These are phyloP conservation scores for Oryctes rhinoceros DNA, from an alignment of 1,140 invertebrate species.

Conservation along the genomic window DNA sequence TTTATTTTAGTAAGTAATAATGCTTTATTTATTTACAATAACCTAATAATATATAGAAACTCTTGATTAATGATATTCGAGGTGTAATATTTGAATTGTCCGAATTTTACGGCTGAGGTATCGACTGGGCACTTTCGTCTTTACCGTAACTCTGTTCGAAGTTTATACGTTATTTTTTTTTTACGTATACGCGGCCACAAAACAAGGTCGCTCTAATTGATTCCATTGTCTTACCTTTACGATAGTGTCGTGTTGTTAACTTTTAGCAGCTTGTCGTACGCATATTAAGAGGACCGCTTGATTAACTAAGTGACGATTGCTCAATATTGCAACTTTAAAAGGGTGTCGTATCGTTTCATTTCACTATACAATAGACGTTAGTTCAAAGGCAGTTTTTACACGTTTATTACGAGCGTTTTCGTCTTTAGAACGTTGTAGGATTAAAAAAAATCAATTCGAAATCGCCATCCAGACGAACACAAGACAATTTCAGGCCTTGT, in stretches of 20 bases:
- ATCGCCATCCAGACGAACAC: background rate
- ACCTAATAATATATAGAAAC: background rate
- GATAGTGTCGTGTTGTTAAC: too few species aligned
- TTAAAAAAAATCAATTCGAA: background rate
- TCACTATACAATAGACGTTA: too few species aligned
- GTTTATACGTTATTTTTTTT: too few species aligned
- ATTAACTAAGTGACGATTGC: background rate
- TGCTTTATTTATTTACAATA: slow-evolving; percentile 15
- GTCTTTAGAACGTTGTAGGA: too few species aligned
- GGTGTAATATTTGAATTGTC: slow-evolving; percentile 18
- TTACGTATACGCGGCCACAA: too few species aligned
- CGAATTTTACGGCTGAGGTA: slow-evolving; percentile 23
- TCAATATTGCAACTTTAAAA: background rate
- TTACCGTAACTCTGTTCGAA: too few species aligned
- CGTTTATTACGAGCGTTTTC: too few species aligned
- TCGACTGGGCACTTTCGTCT: background rate
- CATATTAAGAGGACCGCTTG: background rate
- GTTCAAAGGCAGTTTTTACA: too few species aligned
- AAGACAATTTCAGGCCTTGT: background rate
- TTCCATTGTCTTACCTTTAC: too few species aligned
- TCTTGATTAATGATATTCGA: background rate
- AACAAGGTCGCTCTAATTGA: too few species aligned
- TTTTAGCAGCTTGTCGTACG: background rate
- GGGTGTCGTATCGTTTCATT: background rate
- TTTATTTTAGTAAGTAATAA: slow-evolving; percentile 13